Conservation (phyloP, 1,140 invertebrate genomes). For the Papilio helenus region DNA sequence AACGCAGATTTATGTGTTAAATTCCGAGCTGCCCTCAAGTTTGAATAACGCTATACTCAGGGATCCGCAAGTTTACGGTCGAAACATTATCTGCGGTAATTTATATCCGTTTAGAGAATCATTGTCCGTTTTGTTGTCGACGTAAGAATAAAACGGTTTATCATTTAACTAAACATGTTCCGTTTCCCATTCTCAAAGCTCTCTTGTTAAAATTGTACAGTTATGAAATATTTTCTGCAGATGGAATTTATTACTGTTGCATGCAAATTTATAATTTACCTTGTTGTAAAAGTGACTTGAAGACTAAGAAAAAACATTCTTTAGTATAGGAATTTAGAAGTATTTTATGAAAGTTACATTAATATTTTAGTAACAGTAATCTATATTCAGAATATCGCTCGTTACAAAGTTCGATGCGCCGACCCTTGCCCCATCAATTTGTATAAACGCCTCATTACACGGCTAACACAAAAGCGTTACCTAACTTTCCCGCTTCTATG, state of each 20-base stretch:
- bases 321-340: too few relatives aligned
- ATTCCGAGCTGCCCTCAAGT: not conserved
- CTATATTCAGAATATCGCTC: conserved; percentile 55
- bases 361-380: not conserved
- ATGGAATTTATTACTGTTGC: not conserved
- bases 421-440: conserved; percentile 53
- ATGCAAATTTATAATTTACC: conserved; percentile 7
- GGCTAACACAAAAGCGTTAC: conserved; percentile 54
- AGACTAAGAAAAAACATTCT: not conserved
- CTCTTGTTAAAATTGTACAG: conserved; percentile 4
- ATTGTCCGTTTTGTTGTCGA: conserved; percentile 27
- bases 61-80: conserved; percentile 10
- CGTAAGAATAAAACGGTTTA: conserved; percentile 24
- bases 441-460: conserved; percentile 65
- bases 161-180: not conserved
- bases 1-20: not conserved
- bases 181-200: not conserved
- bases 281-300: not conserved
- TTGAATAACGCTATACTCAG: not conserved
- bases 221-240: not conserved
- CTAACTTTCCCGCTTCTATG: conserved; percentile 43
- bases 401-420: conserved; percentile 49
- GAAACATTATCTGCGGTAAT: conserved; percentile 20
- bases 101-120: conserved; percentile 15
- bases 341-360: not conserved